Conservation (phyloP, 2,113 vertebrate species). For the Pavo muticus region DNA sequence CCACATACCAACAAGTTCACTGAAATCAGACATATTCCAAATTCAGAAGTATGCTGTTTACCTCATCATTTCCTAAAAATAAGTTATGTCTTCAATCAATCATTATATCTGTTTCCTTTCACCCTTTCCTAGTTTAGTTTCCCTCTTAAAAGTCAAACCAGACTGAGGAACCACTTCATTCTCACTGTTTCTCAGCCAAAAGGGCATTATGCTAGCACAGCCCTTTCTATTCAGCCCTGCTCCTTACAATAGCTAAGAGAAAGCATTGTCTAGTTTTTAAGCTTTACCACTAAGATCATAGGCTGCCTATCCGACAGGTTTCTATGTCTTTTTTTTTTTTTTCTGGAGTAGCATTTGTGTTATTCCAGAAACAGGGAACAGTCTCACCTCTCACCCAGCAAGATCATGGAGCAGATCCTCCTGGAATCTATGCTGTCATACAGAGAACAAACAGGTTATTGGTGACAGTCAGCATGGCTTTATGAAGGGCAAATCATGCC, state of each 20-base stretch:
- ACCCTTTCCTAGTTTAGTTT: neutral
- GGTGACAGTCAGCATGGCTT: neutral
- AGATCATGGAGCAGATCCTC: neutral
- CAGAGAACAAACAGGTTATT: neutral
- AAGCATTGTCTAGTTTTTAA: neutral
- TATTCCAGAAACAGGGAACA: neutral
- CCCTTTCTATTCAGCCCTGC: neutral
- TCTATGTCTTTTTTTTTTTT: neutral
- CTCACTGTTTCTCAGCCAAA: neutral
- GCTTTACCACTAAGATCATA: neutral
- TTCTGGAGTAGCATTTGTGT: neutral
- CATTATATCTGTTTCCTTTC: neutral
- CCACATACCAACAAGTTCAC: neutral
- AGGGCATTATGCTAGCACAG: neutral
- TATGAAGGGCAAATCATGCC: neutral
- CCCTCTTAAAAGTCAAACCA: neutral
- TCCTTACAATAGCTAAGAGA: neutral
- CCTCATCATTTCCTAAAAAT: neutral
- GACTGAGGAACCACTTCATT: neutral
- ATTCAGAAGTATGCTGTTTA: neutral
- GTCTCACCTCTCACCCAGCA: neutral
- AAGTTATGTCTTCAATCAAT: neutral
- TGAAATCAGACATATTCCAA: neutral
- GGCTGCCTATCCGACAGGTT: neutral
- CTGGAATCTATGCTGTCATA: neutral